These are phyloP conservation scores for Episyrphus balteatus DNA, from an alignment of 1,140 invertebrate genomes.

Conservation along the genomic window DNA sequence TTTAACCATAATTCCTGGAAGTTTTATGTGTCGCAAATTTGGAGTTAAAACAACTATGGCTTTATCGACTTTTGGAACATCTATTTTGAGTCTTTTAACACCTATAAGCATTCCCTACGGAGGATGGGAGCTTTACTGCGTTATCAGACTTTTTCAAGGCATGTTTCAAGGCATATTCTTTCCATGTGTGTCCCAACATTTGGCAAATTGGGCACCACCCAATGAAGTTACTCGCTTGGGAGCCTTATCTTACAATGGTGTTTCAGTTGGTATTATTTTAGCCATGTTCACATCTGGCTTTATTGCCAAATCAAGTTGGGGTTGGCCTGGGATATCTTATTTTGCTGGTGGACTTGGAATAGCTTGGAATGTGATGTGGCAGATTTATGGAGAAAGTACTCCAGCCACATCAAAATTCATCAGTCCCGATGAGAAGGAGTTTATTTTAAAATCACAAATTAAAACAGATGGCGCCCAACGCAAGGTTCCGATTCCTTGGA, in stretches of 20 bases:
- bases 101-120: conserved; percentile 36
- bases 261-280: conserved; percentile 61
- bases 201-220: conserved; percentile 65
- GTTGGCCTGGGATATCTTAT: conserved; percentile 74
- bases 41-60: conserved; percentile 52
- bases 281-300: conserved; percentile 53
- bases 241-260: conserved; percentile 50
- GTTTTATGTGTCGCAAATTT: conserved; percentile 49
- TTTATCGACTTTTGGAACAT: conserved; percentile 42
- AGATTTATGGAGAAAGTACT: conserved; percentile 49
- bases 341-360: conserved; percentile 53
- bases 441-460: conserved; percentile 40
- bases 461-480: neutral
- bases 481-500: conserved; percentile 53
- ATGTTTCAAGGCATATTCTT: conserved; percentile 66
- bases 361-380: conserved; percentile 50
- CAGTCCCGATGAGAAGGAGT: conserved; percentile 45
- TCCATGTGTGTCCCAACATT: conserved; percentile 63
- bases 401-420: conserved; percentile 52
- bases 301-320: conserved; percentile 48
- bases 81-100: conserved; percentile 37
- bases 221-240: conserved; percentile 45
- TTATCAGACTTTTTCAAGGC: conserved; percentile 59
- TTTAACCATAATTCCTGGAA: conserved; percentile 50
- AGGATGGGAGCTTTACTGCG: conserved; percentile 47